Evolutionary conservation across 53 echinoderm and acorn worm genomes (phyloP), one percentile per base, ranked within the genome.

Genomic region (Zoroaster sp.): DNA sequence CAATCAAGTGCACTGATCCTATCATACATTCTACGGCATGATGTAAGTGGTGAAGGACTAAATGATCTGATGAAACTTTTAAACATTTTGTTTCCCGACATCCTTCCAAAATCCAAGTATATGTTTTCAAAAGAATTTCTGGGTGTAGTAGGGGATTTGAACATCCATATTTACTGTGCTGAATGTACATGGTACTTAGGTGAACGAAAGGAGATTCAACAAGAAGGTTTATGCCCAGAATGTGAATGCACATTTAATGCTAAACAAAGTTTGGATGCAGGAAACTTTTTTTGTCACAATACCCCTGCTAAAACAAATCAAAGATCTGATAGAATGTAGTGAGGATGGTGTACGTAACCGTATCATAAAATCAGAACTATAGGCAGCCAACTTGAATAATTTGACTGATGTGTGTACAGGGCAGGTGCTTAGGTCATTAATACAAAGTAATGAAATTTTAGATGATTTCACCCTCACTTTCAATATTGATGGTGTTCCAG

Each of bases 401-500:
- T 21, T 54, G 45, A 44, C 45, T 23, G 23, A 23, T 21, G 55
- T 23, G 7, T 54, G 55, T 13, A 6, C 55, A 54, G 55, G 55
- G 55, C 51, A 51, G 51, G 8, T 6, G 17, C 12, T 54, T 0
- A 54, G 7, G 55, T 54, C 55, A 54, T 30, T 25, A 8, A 25
- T 73, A 15, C 38, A 73, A 35, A 70, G 35, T 73, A 11, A 40
- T 40, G 73, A 1, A 3, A 73, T 44, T 15, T 37, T 41, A 40
- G 44, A 73, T 73, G 73, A 87, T 87, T 59, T 87, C 12, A 74
- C 89, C 11, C 69, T 89, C 3, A 80, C 14, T 18, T 89, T 80
- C 25, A 89, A 89, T 28, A 80, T 69, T 38, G 82, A 89, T 70
- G 89, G 89, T 0, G 72, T 80, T 32, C 82, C 82, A 36, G 80